Conservation (phyloP, 2,113 vertebrate species). For the Heloderma charlesbogerti region DNA sequence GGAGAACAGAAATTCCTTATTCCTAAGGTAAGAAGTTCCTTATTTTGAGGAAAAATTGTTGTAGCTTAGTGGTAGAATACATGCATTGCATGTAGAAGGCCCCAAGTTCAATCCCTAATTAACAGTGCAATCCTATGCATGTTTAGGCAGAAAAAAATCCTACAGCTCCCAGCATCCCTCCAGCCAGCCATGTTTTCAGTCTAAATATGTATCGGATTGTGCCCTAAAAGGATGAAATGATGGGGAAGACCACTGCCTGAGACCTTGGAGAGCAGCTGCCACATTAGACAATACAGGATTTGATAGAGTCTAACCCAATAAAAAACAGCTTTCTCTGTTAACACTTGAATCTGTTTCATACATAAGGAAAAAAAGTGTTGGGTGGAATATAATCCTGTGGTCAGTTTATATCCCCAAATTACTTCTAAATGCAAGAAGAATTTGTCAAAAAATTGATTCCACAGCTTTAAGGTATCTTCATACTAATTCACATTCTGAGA, state of each 20-base stretch:
- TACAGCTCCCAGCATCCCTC: too few species aligned
- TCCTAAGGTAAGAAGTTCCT: too few species aligned
- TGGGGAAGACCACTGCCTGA: not conserved
- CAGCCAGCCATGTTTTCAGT: too few species aligned
- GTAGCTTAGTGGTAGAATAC: too few species aligned
- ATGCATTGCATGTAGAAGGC: too few species aligned
- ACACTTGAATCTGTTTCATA: not conserved
- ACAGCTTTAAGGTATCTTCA: not conserved
- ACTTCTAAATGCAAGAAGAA: not conserved
- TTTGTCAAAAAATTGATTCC: not conserved
- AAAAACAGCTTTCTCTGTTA: not conserved
- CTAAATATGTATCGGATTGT: too few species aligned
- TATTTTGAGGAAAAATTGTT: too few species aligned
- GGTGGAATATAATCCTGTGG: not conserved
- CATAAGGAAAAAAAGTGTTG: not conserved
- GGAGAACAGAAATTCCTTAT: too few species aligned
- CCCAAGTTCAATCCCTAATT: too few species aligned
- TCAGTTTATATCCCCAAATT: not conserved
- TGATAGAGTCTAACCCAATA: not conserved
- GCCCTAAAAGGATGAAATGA: too few species aligned
- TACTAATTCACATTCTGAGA: not conserved
- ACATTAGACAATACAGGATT: not conserved
- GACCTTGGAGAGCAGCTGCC: not conserved
- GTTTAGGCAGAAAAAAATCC: too few species aligned
- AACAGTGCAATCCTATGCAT: too few species aligned